These are phyloP conservation scores for Halocaridina rubra DNA, from an alignment of 2,888 invertebrate genomes.

Conservation along the genomic window DNA sequence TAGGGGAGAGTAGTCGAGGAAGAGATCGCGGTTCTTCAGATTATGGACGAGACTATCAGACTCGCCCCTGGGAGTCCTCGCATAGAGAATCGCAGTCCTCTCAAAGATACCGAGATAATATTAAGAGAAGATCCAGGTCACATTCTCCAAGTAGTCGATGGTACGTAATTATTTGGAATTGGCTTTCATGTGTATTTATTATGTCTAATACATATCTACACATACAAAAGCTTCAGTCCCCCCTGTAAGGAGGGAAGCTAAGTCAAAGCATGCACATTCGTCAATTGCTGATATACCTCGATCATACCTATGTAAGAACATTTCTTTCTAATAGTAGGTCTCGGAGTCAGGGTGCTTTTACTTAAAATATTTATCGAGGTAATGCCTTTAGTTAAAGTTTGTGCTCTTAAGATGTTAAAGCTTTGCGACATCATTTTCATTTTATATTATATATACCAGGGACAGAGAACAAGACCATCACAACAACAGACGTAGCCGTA, in stretches of 20 bases:
- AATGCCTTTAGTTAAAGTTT: too few species aligned
- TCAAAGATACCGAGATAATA: constrained; percentile 26
- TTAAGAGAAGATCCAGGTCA: constrained; percentile 40
- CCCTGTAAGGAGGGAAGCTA: too few species aligned
- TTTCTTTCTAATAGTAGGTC: too few species aligned
- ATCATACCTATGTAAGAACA: too few species aligned
- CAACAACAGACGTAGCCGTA: constrained; percentile 33
- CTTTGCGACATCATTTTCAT: too few species aligned
- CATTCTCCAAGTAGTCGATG: constrained; percentile 32
- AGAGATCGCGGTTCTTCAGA: constrained; percentile 20
- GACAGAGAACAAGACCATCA: constrained; percentile 42
- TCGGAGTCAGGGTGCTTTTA: too few species aligned
- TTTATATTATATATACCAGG: background rate
- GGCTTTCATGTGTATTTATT: background rate
- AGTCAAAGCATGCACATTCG: too few species aligned
- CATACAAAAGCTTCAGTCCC: background rate
- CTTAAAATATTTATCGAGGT: too few species aligned
- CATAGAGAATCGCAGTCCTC: constrained; percentile 27
- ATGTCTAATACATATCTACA: background rate
- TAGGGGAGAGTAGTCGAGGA: background rate
- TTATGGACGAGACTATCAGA: background rate
- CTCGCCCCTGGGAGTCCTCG: constrained; percentile 23
- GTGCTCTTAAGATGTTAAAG: too few species aligned
- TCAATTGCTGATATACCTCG: too few species aligned
- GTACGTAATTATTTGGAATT: background rate